Conservation (phyloP, 2,113 vertebrate genomes). For the Phalacrocorax carbo region DNA sequence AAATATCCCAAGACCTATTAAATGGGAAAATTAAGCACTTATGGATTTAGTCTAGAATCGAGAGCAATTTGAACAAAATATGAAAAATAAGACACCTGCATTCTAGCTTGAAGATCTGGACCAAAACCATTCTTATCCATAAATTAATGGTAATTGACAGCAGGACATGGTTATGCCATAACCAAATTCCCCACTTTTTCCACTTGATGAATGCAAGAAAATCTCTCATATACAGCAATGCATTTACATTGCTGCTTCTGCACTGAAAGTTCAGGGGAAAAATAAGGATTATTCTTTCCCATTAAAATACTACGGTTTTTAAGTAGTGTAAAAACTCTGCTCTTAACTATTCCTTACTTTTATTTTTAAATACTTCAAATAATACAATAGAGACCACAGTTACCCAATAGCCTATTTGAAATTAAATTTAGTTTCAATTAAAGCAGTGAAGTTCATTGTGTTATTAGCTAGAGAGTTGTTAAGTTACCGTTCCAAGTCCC, state of each 20-base stretch:
- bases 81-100: background rate
- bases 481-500: background rate
- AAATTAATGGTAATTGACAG: background rate
- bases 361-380: background rate
- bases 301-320: background rate
- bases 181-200: background rate
- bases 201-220: background rate
- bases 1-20: background rate
- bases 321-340: background rate
- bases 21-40: background rate
- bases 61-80: background rate
- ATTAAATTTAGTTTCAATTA: background rate
- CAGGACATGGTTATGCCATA: background rate
- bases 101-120: background rate
- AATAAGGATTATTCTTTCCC: background rate
- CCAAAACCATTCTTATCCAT: background rate
- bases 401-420: background rate
- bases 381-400: background rate
- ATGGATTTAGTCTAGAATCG: fast-evolving
- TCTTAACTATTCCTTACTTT: background rate
- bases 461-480: background rate
- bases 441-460: background rate
- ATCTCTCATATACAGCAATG: background rate
- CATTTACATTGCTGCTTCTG: background rate
- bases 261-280: background rate